Percentiles rank a stretch among this genome's conserved stretches.
Evolutionary conservation across 2,888 invertebrate genomes (phyloP).

Genomic region (Strigamia crassipes): DNA sequence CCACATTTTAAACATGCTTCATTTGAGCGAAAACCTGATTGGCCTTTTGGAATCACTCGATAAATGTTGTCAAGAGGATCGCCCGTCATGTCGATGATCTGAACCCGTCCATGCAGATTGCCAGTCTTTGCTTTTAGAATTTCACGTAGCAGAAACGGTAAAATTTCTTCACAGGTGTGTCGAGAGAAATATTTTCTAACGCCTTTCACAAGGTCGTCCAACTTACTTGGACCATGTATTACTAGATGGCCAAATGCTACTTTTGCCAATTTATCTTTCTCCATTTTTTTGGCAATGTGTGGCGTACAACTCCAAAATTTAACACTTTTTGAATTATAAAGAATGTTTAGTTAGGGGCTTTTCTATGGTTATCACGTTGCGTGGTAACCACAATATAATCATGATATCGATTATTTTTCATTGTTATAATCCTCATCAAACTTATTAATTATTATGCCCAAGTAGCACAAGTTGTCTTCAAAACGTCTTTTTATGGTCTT

Average conservation of each 20-base stretch:
- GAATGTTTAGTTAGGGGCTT: background rate
- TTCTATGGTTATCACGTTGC: background rate
- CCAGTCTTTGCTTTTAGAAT: background rate
- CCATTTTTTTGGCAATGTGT: background rate
- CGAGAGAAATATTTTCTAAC: background rate
- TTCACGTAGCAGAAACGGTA: background rate
- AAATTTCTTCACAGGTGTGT: background rate
- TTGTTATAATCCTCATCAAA: too few relatives aligned
- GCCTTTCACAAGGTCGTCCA: background rate
- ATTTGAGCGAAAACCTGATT: background rate
- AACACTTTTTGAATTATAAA: background rate
- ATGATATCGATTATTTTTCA: too few relatives aligned
- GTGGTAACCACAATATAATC: background rate
- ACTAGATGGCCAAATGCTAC: background rate
- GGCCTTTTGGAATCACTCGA: background rate
- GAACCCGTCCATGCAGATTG: background rate
- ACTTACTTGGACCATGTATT: background rate
- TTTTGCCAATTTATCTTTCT: conserved; percentile 6
- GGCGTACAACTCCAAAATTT: background rate
- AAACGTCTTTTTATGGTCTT: too few relatives aligned
- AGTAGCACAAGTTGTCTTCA: too few relatives aligned
- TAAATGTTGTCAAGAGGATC: conserved; percentile 7
- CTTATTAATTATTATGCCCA: too few relatives aligned
- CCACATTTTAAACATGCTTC: background rate
- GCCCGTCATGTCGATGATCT: background rate